Evolutionary conservation across 2,888 invertebrate genomes (phyloP).

Genomic region (Acrocera orbiculus): DNA sequence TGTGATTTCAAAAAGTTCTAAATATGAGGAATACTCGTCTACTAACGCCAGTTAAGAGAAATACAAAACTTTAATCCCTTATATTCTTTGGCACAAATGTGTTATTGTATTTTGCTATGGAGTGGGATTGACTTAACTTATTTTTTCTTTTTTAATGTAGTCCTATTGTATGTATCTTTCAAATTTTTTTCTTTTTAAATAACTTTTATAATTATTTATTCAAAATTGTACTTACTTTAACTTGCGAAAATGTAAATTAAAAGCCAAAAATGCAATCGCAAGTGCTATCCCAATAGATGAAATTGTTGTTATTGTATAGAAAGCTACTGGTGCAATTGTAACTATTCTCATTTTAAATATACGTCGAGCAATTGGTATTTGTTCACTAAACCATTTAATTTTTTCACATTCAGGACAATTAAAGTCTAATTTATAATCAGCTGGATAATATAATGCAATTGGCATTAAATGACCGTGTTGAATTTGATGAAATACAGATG

Average conservation of each 20-base stretch:
- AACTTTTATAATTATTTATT: too few species aligned
- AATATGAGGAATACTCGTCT: too few species aligned
- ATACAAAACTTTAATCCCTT: too few species aligned
- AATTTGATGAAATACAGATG: slow-evolving; percentile 73
- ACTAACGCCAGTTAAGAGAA: too few species aligned
- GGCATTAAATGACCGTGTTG: slow-evolving; percentile 57
- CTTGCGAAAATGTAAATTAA: slow-evolving; percentile 68
- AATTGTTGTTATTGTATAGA: slow-evolving; percentile 52
- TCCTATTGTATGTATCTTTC: too few species aligned
- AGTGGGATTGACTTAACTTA: too few species aligned
- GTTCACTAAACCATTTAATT: slow-evolving; percentile 57
- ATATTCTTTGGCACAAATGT: too few species aligned
- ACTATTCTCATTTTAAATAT: slow-evolving; percentile 57
- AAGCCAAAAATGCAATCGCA: slow-evolving; percentile 57
- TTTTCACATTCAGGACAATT: slow-evolving; percentile 49
- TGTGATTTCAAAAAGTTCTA: too few species aligned
- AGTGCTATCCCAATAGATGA: slow-evolving; percentile 58
- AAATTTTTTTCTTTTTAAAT: too few species aligned
- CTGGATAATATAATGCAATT: slow-evolving; percentile 54
- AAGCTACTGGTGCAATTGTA: slow-evolving; percentile 58
- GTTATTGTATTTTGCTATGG: too few species aligned
- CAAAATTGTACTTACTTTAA: slow-evolving; percentile 64
- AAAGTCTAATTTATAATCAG: slow-evolving; percentile 43
- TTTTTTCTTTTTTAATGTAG: too few species aligned
- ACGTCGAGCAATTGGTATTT: slow-evolving; percentile 61